Evolutionary conservation across 53 echinoderm and acorn worm species (phyloP).

Genomic region (Arbacia lixula): DNA sequence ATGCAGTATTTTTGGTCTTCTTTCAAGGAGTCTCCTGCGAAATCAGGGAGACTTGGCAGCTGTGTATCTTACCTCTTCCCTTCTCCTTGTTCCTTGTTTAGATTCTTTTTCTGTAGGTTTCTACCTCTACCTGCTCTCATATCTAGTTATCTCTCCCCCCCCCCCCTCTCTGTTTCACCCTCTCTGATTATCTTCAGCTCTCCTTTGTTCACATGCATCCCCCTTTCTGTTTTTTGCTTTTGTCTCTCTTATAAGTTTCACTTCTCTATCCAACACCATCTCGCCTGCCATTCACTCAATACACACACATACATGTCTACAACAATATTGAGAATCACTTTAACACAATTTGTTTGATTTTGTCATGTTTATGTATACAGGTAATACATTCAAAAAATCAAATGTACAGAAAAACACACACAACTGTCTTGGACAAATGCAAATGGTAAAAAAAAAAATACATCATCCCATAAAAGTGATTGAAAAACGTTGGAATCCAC

Average conservation of each 20-base stretch:
- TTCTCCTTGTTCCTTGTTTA: background rate
- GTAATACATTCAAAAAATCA: background rate
- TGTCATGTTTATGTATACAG: background rate
- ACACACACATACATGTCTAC: background rate
- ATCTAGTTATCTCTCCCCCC: background rate
- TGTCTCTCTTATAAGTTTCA: background rate
- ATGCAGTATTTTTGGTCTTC: no score
- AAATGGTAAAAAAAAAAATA: conserved; percentile 4
- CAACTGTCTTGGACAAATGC: background rate
- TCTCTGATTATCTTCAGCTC: no score
- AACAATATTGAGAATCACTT: background rate
- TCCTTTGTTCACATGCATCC: no score
- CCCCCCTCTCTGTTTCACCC: background rate
- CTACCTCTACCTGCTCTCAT: background rate
- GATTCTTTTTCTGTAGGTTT: background rate
- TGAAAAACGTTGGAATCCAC: no score
- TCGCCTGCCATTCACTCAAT: background rate
- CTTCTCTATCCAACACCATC: background rate
- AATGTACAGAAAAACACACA: conserved; percentile 38
- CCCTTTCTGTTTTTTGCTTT: background rate
- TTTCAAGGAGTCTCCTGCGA: no score
- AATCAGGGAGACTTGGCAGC: no score
- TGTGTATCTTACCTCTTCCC: background rate
- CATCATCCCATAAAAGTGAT: background rate
- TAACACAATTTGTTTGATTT: background rate